Conservation (phyloP, 2,888 invertebrate genomes). For the Heliconius sara region DNA sequence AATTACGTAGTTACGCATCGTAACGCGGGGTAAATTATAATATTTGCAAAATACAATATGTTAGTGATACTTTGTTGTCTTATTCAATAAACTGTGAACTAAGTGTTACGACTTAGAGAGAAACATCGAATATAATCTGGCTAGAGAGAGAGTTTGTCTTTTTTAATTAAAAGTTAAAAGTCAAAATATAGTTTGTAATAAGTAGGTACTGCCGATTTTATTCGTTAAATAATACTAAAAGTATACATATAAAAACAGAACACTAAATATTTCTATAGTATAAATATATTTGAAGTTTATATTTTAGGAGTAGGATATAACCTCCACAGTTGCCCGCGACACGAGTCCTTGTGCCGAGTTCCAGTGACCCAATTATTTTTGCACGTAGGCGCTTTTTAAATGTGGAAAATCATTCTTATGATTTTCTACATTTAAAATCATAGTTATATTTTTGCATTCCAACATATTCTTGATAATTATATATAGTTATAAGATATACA, state of each 20-base stretch:
- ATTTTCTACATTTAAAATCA: no score
- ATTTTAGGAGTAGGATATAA: slow-evolving; percentile 38
- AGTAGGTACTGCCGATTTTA: no score
- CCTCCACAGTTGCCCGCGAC: slow-evolving; percentile 55
- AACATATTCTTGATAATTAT: no score
- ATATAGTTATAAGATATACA: not conserved
- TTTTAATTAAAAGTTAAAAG: no score
- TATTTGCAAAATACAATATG: slow-evolving; percentile 7
- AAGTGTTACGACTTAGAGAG: no score
- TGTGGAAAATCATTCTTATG: slow-evolving; percentile 10
- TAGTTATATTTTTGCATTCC: no score
- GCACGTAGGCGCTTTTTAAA: slow-evolving; percentile 39
- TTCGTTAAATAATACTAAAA: no score
- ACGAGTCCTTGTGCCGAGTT: slow-evolving; percentile 53
- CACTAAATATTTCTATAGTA: no score
- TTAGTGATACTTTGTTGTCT: not conserved
- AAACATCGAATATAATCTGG: no score
- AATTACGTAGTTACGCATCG: slow-evolving; percentile 34
- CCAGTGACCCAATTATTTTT: slow-evolving; percentile 71
- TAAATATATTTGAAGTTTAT: not conserved
- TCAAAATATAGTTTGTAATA: no score
- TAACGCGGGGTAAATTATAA: slow-evolving; percentile 33
- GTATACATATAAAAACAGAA: no score
- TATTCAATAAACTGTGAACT: not conserved
- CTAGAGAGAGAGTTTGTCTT: no score